Evolutionary conservation across 2,797 vertebrate genomes (phyloP).

Genomic region (Hemibagrus guttatus): DNA sequence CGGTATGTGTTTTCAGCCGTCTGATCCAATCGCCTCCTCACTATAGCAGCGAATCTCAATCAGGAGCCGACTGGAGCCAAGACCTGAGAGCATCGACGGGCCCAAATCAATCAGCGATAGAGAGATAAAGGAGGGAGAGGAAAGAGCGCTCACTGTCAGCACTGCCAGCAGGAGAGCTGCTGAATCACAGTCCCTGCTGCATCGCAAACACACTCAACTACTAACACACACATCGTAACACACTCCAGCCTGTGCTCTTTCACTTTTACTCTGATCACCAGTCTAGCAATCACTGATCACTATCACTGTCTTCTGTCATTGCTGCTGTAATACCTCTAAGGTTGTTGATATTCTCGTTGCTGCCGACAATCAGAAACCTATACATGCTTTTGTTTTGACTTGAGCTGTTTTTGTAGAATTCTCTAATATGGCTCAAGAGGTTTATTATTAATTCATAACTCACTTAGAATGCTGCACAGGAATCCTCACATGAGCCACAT

Average conservation of each 20-base stretch:
- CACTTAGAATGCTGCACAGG: not conserved
- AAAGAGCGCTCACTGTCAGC: conserved; percentile 33
- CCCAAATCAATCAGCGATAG: conserved; percentile 54
- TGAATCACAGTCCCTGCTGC: conserved; percentile 47
- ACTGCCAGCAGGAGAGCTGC: conserved; percentile 48
- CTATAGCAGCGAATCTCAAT: conserved; percentile 43
- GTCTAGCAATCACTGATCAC: conserved; percentile 37
- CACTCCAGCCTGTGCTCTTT: not conserved
- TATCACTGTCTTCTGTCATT: conserved; percentile 34
- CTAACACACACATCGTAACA: conserved; percentile 8
- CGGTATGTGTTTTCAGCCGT: conserved; percentile 19
- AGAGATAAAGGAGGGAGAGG: conserved; percentile 44
- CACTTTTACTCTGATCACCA: conserved; percentile 21
- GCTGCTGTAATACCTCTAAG: conserved; percentile 3
- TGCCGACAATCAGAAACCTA: conserved; percentile 10
- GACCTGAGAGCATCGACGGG: conserved; percentile 48
- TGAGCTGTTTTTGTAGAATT: not conserved
- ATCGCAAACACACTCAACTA: not conserved
- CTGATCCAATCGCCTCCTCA: conserved; percentile 35
- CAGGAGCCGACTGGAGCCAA: conserved; percentile 46
- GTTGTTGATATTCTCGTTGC: conserved; percentile 1
- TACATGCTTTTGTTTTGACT: not conserved
- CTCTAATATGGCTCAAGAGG: not conserved
- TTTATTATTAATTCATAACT: conserved; percentile 6
- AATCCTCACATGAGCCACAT: not conserved